Base-by-base conservation (phyloP, 1,140 invertebrate genomes). In the Trichonephila clavata region DNA sequence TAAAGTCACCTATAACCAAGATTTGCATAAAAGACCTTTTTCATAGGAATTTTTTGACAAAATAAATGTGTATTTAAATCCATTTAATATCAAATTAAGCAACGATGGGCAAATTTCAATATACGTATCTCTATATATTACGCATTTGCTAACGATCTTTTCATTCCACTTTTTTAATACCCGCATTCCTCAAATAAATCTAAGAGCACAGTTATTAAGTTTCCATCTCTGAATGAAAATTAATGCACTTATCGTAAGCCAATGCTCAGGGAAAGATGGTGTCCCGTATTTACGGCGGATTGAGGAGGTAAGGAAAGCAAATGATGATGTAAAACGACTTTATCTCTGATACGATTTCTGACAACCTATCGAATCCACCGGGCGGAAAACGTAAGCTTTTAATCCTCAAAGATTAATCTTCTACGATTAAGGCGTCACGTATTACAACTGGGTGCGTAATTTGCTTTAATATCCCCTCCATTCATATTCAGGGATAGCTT, bases 341-440 rank as follows among this genome's bases (percentile, higher is more conserved):
- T 90, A 90, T 60, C 68, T 90, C 50, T 86, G 91, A 92, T 92
- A 50, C 91, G 83, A 92, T 92, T 92, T 92, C 91, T 92, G 91
- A 92, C 91, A 92, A 92, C 91, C 71, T 92, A 71, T 92, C 43
- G 80, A 77, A 92, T 86, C 83, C 91, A 65, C 60, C 8, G 59
- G 83, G 81, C 61, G 91, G 91, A 92, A 92, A 92, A 86, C 83
- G 63, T 92, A 92, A 92, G 91, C 91, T 59, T 71, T 92, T 92
- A 92, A 92, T 92, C 91, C 91, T 92, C 50, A 59, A 92, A 92
- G 91, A 92, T 68, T 92, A 92, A 92, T 92, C 63, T 92, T 14
- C 24, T 20, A 16, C 81, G 91, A 92, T 92, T 83, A 92, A 59
- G 21, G 61, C 91, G 83, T 92, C 91, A 92, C 83, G 60, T 92